These are phyloP conservation scores for Pomacea maculata DNA, from an alignment of 1,140 invertebrate species.

Conservation along the genomic window DNA sequence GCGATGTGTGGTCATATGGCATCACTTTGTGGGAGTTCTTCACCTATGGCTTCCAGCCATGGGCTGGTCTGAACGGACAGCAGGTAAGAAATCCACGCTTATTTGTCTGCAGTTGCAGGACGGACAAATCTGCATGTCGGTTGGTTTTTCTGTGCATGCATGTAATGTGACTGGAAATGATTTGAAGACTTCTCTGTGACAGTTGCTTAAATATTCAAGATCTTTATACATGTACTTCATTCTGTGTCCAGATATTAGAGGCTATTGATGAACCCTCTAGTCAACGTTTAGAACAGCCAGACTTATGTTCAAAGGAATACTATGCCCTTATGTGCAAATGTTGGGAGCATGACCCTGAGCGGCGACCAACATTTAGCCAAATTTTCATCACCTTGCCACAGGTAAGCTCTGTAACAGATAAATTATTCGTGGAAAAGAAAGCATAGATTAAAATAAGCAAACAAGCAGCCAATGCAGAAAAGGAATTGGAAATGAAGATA, in stretches of 20 bases:
- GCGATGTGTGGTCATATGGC: constrained; percentile 97
- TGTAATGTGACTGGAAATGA: too few species aligned
- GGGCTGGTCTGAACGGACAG: constrained; percentile 85
- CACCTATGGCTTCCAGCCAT: constrained; percentile 84
- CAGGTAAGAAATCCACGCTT: constrained; percentile 45
- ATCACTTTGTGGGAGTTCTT: constrained; percentile 98
- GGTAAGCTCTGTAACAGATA: constrained; percentile 52
- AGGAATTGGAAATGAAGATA: too few species aligned
- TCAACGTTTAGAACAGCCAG: constrained; percentile 80
- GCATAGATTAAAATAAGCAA: too few species aligned
- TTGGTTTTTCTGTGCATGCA: not conserved
- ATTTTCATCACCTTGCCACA: constrained; percentile 83
- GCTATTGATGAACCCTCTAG: constrained; percentile 87
- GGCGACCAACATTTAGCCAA: constrained; percentile 90
- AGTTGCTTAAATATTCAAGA: not conserved
- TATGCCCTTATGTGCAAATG: constrained; percentile 93
- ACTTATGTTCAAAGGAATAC: constrained; percentile 93
- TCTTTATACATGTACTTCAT: too few species aligned
- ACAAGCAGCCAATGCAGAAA: too few species aligned
- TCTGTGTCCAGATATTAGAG: constrained; percentile 82
- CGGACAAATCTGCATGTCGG: too few species aligned
- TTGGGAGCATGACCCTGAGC: constrained; percentile 91
- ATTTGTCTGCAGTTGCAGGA: too few species aligned
- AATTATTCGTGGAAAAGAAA: too few species aligned
- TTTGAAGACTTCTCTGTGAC: not conserved